These are phyloP conservation scores for Tenthredo notha DNA, from an alignment of 2,888 invertebrate species.

Conservation along the genomic window DNA sequence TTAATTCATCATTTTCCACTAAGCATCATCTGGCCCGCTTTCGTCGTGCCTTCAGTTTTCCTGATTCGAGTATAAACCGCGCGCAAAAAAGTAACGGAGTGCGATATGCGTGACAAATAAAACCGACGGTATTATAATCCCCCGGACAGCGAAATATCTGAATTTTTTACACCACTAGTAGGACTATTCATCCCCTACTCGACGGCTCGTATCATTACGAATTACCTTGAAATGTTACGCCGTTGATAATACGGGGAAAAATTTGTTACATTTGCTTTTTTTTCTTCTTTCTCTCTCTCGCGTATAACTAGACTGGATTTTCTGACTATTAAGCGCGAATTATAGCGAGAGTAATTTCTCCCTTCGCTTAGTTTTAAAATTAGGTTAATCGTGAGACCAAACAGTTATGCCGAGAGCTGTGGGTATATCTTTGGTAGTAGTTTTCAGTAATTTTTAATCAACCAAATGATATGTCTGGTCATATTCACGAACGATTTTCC, in stretches of 20 bases:
- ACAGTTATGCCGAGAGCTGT: neutral
- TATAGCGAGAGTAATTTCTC: constrained; percentile 44
- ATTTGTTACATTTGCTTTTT: neutral
- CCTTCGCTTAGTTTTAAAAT: constrained; percentile 19
- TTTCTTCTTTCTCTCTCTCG: neutral
- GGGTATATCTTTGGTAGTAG: neutral
- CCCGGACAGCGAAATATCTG: neutral
- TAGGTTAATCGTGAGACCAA: constrained; percentile 32
- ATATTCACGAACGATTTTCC: neutral
- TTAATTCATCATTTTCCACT: neutral
- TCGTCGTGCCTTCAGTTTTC: neutral
- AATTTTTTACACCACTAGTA: constrained; percentile 13
- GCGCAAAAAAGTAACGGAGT: neutral
- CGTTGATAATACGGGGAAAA: neutral
- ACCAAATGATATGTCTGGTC: neutral
- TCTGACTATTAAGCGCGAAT: constrained; percentile 17
- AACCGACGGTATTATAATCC: neutral
- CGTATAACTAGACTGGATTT: constrained; percentile 10
- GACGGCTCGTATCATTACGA: neutral
- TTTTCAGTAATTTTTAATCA: constrained; percentile 25
- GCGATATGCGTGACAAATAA: constrained; percentile 13
- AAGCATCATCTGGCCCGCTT: neutral
- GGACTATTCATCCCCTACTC: neutral
- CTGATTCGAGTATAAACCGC: neutral
- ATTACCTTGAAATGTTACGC: constrained; percentile 14